A percentile compares a stretch with the other conserved stretches of the same genome.
Evolutionary conservation across 2,888 invertebrate genomes (phyloP).

Genomic region (Rhogogaster chlorosoma): DNA sequence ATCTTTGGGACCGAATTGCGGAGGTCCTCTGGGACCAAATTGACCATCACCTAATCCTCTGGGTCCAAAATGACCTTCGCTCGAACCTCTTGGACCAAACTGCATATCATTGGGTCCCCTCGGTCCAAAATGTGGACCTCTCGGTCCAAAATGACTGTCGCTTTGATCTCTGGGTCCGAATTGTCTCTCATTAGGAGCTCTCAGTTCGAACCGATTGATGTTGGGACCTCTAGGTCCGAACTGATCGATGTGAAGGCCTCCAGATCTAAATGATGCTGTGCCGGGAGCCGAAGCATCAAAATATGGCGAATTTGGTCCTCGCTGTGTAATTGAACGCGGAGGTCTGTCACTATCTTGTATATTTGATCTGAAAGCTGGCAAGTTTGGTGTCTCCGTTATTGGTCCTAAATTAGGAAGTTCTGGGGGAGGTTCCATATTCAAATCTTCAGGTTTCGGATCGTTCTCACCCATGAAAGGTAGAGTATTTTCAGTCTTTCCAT

Average conservation of each 20-base stretch:
- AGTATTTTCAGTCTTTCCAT: conserved; percentile 63
- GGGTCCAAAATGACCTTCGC: conserved; percentile 10
- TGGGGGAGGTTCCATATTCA: conserved; percentile 74
- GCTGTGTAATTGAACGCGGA: conserved; percentile 45
- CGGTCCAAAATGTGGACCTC: conserved; percentile 44
- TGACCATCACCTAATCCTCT: conserved; percentile 35
- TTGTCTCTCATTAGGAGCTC: conserved; percentile 49
- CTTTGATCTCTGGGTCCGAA: conserved; percentile 56
- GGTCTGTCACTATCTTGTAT: conserved; percentile 7
- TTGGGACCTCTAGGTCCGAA: conserved; percentile 40
- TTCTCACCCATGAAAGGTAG: conserved; percentile 74
- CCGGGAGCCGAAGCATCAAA: conserved; percentile 50
- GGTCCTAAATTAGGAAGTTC: conserved; percentile 72
- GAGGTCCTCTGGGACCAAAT: conserved; percentile 30
- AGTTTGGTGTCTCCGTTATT: conserved; percentile 56
- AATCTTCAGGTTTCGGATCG: conserved; percentile 72
- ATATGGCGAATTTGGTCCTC: conserved; percentile 51
- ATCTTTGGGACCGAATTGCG: conserved; percentile 52
- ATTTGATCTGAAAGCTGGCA: conserved; percentile 35
- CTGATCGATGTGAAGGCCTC: conserved; percentile 49
- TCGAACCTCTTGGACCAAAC: conserved; percentile 46
- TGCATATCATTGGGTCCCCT: conserved; percentile 51
- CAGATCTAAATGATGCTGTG: conserved; percentile 49
- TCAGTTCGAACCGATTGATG: conserved; percentile 52
- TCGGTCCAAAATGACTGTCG: conserved; percentile 55